phyloP scores from a whole-genome alignment of 2,113 vertebrate genomes.

The Odontesthes bonariensis region DNA sequence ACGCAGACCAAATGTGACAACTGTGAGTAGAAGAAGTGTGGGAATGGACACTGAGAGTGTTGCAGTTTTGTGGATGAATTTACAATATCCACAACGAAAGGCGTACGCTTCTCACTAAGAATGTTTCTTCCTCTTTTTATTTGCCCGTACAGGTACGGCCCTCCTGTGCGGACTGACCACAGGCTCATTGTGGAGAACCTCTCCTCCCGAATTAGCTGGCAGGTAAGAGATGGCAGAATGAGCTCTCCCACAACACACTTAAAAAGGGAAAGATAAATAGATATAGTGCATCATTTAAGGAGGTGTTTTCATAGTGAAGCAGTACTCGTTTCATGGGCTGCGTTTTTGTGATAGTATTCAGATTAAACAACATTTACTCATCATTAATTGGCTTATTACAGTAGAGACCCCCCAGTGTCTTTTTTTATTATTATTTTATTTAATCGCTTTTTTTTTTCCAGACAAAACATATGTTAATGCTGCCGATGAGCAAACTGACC shows the following conservation, averaged over 20 bases:
- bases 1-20: background rate
- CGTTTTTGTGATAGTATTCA: slow-evolving; percentile 22
- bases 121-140: background rate
- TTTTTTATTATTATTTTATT: slow-evolving; percentile 3
- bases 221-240: slow-evolving; percentile 82
- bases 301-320: slow-evolving; percentile 40
- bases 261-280: background rate
- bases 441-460: slow-evolving; percentile 27
- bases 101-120: background rate
- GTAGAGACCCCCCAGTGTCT: slow-evolving; percentile 19
- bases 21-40: background rate
- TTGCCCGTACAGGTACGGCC: slow-evolving; percentile 84
- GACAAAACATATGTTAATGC: slow-evolving; percentile 55
- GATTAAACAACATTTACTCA: slow-evolving; percentile 5
- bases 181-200: slow-evolving; percentile 93
- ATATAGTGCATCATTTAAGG: background rate
- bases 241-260: background rate
- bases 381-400: slow-evolving; percentile 32
- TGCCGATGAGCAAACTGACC: slow-evolving; percentile 78
- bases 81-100: rapidly evolving
- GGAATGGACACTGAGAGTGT: background rate
- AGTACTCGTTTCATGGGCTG: slow-evolving; percentile 34
- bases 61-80: background rate
- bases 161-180: slow-evolving; percentile 91
- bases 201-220: slow-evolving; percentile 93